Evolutionary conservation across 2,888 invertebrate species (phyloP), one percentile per base, ranked within the genome.

Genomic region (Alsophila aescularia): DNA sequence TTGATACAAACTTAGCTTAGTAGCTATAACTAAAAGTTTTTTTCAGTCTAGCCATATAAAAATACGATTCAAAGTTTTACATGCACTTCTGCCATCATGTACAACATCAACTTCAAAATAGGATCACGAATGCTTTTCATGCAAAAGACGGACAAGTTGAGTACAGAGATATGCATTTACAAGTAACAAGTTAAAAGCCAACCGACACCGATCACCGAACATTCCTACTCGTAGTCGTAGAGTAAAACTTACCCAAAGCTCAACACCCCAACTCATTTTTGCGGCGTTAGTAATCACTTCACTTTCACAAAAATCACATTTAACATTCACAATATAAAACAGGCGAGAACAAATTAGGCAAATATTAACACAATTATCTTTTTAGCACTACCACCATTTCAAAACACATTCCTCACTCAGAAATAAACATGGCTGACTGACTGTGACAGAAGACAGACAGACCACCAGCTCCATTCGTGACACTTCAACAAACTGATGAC

Each of bases 241-340:
- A 69, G 44, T 64, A 66, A 58, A 67, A 92, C 93, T 93, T 87
- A 94, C 94, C 94, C 94, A 94, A 85, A 94, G 93, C 89, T 94
- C 94, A 58, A 93, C 93, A 84, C 94, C 94, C 94, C 94, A 94
- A 90, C 93, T 94, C 93, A 93, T 93, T 89, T 90, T 93, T 72
- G 83, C 84, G 73, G 79, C 74, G 77, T 75, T 76, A 75, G 72
- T 77, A 32, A 36, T 85, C 84, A 83, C 82, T 75, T 83, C 87
- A 89, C 83, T 83, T 75, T 77, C 90, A 89, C 87, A 80, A 77
- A 73, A 49, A 54, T 49, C 54, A 54, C 54, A 54, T 54, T 49
- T 54, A 54, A 53, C 78, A 78, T 79, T 79, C 90, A 87, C 89
- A 78, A 69, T 82, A 82, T 72, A 66, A 65, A 70, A 67, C 82